phyloP scores from a whole-genome alignment of 2,797 vertebrate species.

The Enteromius viviparus region DNA sequence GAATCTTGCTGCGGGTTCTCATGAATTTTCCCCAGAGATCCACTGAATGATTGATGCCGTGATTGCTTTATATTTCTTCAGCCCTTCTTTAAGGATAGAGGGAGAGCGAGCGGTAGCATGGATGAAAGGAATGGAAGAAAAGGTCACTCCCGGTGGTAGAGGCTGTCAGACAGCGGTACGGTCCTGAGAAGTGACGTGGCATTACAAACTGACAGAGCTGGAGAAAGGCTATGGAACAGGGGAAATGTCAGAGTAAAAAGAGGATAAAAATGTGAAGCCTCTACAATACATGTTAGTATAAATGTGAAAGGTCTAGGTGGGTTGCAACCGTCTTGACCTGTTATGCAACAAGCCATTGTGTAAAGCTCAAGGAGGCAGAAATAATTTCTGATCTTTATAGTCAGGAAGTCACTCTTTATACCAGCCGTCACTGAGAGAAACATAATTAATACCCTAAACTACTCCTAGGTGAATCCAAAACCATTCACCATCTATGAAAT shows the following conservation, averaged over 20 bases:
- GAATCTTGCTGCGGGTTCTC: neutral
- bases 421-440: neutral
- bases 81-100: constrained; percentile 33
- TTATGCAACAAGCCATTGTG: constrained; percentile 10
- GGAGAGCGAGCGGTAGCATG: neutral
- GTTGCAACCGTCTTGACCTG: constrained; percentile 9
- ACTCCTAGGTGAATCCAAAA: neutral
- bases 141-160: constrained; percentile 59
- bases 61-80: constrained; percentile 37
- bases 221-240: constrained; percentile 47
- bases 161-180: constrained; percentile 52
- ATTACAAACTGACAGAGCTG: constrained; percentile 55
- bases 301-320: neutral
- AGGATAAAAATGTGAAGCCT: constrained; percentile 8
- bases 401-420: neutral
- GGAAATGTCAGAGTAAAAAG: constrained; percentile 54
- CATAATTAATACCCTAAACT: constrained; percentile 8
- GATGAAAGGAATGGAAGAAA: constrained; percentile 48
- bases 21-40: constrained; percentile 27
- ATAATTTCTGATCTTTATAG: neutral
- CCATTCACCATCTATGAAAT: constrained; percentile 17
- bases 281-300: constrained; percentile 32
- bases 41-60: constrained; percentile 37
- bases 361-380: neutral
- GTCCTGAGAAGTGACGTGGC: constrained; percentile 55